These are phyloP conservation scores for Apeltes quadracus DNA, from an alignment of 2,113 vertebrate species.

Conservation along the genomic window DNA sequence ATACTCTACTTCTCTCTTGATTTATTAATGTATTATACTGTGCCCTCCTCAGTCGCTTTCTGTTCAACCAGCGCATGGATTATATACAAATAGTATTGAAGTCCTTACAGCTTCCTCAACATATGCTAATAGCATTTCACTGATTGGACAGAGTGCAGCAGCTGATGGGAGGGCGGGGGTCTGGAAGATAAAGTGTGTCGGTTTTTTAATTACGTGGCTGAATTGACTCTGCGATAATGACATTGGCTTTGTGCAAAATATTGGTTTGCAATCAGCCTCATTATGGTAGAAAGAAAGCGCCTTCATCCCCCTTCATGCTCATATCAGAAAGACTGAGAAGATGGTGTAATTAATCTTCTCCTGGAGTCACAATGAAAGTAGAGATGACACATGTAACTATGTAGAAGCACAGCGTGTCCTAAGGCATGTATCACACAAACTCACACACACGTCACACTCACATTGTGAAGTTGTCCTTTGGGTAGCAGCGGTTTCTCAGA, in stretches of 20 bases:
- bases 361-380: not conserved
- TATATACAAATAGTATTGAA: not conserved
- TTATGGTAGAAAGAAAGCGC: not conserved
- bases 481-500: constrained; percentile 78
- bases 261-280: not conserved
- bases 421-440: too few species aligned
- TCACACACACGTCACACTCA: constrained; percentile 48
- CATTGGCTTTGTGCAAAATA: not conserved
- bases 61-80: not conserved
- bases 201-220: not conserved
- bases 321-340: not conserved
- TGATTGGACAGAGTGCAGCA: not conserved
- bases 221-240: not conserved
- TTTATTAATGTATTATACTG: too few species aligned
- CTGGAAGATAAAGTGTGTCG: not conserved
- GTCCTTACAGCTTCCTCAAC: not conserved
- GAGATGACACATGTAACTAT: not conserved
- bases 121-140: not conserved
- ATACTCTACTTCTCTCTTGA: too few species aligned
- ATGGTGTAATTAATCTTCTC: not conserved
- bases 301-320: not conserved
- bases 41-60: too few species aligned
- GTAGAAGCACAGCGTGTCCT: not conserved
- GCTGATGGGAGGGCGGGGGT: too few species aligned
- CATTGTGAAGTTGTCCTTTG: constrained; percentile 76